Evolutionary conservation across 2,113 vertebrate genomes (phyloP), one percentile per base, ranked within the genome.

Genomic region (Sitta europaea): DNA sequence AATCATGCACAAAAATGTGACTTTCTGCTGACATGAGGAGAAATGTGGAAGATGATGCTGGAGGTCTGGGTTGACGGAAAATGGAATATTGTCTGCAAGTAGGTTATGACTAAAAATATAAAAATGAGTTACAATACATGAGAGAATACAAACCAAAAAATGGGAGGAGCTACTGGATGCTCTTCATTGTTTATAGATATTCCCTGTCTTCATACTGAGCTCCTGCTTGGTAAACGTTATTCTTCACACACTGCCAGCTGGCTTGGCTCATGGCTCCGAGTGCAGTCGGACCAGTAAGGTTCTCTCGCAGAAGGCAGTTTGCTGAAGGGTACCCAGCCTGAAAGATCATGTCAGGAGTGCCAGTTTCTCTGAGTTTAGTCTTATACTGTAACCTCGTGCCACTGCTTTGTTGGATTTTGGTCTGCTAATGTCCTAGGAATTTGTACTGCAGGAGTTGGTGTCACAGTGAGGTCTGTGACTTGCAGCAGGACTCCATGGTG

Each of bases 261-360:
- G 1, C 2, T 2, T 20, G 50, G 53, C 68, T 84, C 51, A 0
- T 7, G 54, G 31, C 51, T n/a, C 22, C 0, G 5, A 43, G 78
- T 36, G 24, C 18, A 14, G 3, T 36, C 2, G 1, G 47, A 62
- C 48, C 68, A 72, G n/a, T 43, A 14, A 63, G 33, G 74, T n/a
- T 54, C 47, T 77, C 14, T 33, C 38, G 27, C 35, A 50, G 27
- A 61, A 36, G 13, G 51, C 35, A 80, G 27, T 62, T 62, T 77
- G 48, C 63, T 81, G 70, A 76, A 65, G 38, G 42, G 48, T 28
- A 14, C 16, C 43, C 55, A n/a, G 19, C 47, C 72, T 65, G 72
- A 78, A 78, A 55, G 33, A 19, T 28, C 6, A 2, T 51, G 35
- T 24, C n/a, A 55, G 51, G 33, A 33, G 11, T 47, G 11, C n/a